Base-by-base conservation (phyloP, 2,797 vertebrate genomes). In the Lophotriccus pileatus region DNA sequence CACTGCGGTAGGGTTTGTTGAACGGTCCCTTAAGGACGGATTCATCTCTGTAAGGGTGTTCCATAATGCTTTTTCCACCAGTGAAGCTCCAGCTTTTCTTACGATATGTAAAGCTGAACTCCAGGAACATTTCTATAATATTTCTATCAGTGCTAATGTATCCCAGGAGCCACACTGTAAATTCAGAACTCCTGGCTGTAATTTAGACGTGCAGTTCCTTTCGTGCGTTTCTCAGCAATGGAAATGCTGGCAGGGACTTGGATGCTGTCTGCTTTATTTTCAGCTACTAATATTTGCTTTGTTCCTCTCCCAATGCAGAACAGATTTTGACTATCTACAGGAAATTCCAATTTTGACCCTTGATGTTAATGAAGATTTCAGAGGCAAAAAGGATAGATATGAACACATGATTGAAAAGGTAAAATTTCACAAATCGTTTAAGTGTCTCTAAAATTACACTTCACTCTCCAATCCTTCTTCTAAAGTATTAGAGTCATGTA, bases 371-470 rank as follows among this genome's bases (percentile, higher is more conserved):
- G 98, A 99, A 90, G 98, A 99, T 74, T 99, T 99, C 90, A 98
- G 97, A 93, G 89, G 93, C 36, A 95, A 97, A 66, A 86, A 98
- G 84, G 96, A 93, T 27, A 98, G 97, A 93, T 97, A 98, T 1
- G 97, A 96, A 22, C 94, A 98, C 93, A 98, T 99, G 98, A 97
- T 98, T 5, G 99, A 99, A 96, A 99, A 99, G 99, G 99, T 99
- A 98, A 90, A 50, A 50, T 62, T 64, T 67, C n/a, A n/a, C 30
- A 84, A 43, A 36, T 74, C 14, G 43, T 59, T 92, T 39, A 4
- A 2, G 0, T 59, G 53, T 22, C 44, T 87, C 46, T 62, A 46
- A 52, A 87, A 83, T 59, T n/a, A 12, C 4, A 14, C 21, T 43
- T 66, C 12, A 6, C 8, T 23, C 8, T 30, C 11, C 64, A 60